Evolutionary conservation across 2,113 vertebrate species (phyloP).

Genomic region (Calyptomena viridis): DNA sequence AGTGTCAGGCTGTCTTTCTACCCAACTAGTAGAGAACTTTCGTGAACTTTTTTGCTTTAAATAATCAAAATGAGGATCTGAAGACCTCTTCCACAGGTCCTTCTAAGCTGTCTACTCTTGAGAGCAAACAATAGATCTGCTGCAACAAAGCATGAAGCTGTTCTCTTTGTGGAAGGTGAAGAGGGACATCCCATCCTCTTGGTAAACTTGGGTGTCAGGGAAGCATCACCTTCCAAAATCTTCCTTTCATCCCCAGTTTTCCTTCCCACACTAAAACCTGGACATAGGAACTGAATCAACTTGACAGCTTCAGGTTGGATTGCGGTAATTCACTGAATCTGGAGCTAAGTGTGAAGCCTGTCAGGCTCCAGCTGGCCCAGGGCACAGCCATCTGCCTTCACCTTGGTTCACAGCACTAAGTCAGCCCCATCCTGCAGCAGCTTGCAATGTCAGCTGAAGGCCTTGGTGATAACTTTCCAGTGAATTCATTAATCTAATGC

Average conservation of each 20-base stretch:
- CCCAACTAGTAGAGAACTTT: neutral
- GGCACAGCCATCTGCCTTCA: neutral
- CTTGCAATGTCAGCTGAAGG: neutral
- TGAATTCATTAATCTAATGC: neutral
- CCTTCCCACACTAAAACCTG: neutral
- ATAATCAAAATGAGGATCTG: neutral
- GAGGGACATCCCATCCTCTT: neutral
- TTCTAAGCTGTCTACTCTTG: neutral
- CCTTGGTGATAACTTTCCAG: neutral
- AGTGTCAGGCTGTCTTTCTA: accelerated
- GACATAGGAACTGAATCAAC: neutral
- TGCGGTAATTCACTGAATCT: neutral
- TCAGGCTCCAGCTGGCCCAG: neutral
- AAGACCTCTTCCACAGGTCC: neutral
- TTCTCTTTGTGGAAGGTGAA: neutral
- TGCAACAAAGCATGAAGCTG: neutral
- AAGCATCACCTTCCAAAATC: neutral
- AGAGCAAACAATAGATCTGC: neutral
- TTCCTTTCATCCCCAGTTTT: neutral
- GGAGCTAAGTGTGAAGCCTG: neutral
- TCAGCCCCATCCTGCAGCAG: neutral
- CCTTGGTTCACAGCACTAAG: neutral
- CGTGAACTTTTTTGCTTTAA: neutral
- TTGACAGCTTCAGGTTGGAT: neutral
- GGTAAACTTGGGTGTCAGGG: neutral